A percentile compares a stretch with the other conserved stretches of the same genome.
Evolutionary conservation across 2,888 invertebrate genomes (phyloP).

Genomic region (Melipona bicolor): DNA sequence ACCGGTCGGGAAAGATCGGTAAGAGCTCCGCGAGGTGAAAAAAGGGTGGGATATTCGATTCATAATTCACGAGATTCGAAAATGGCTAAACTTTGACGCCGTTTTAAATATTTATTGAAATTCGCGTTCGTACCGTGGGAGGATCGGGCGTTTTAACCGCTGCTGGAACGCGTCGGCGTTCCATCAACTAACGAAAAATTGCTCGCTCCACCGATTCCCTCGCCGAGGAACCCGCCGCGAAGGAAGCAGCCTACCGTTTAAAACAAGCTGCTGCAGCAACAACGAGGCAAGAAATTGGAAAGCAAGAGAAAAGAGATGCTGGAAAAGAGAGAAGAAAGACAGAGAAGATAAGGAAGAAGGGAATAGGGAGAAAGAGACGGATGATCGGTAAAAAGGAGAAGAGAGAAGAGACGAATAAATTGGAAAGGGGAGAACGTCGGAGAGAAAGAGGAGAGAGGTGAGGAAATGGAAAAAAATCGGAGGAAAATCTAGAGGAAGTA

Average conservation of each 20-base stretch:
- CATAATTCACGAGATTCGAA: neutral
- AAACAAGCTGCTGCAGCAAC: too few relatives aligned
- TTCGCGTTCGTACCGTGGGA: neutral
- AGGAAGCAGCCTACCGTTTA: too few relatives aligned
- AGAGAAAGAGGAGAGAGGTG: neutral
- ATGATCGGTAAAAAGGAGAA: too few relatives aligned
- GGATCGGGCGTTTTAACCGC: slow-evolving; percentile 15
- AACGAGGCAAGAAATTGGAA: too few relatives aligned
- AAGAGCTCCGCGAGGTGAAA: too few relatives aligned
- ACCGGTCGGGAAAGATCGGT: neutral
- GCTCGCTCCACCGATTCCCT: neutral
- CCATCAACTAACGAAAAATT: slow-evolving; percentile 23
- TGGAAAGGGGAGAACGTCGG: too few relatives aligned
- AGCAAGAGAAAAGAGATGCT: too few relatives aligned
- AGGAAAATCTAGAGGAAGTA: slow-evolving; percentile 2
- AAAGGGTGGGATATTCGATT: neutral
- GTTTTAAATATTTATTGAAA: slow-evolving; percentile 35
- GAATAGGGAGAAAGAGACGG: too few relatives aligned
- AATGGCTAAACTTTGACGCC: neutral
- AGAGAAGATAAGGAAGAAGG: too few relatives aligned
- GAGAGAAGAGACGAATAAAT: too few relatives aligned
- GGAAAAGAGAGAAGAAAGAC: too few relatives aligned
- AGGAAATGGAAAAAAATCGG: neutral
- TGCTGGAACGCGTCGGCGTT: neutral
- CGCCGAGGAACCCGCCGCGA: neutral